phyloP scores from a whole-genome alignment of 2,797 vertebrate species.

The Lindbergichthys nudifrons region DNA sequence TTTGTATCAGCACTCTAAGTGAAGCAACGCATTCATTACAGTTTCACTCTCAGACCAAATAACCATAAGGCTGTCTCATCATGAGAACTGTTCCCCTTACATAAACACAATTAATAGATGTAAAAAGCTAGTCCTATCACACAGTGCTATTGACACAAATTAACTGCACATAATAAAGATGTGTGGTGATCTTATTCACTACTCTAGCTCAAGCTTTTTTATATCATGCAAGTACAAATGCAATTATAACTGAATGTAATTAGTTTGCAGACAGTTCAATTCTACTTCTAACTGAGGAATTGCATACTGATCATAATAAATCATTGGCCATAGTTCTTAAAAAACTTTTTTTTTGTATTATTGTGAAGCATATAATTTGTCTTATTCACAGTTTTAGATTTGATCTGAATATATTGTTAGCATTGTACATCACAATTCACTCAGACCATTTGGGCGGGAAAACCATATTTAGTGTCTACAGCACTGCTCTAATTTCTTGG shows the following conservation, averaged over 20 bases:
- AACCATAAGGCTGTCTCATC: slow-evolving; percentile 30
- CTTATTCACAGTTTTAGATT: slow-evolving; percentile 9
- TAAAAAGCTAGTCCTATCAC: not conserved
- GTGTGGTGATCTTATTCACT: slow-evolving; percentile 5
- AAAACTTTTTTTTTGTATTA: not conserved
- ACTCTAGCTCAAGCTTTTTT: not conserved
- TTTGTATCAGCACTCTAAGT: slow-evolving; percentile 20
- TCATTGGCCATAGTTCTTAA: not conserved
- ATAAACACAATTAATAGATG: slow-evolving; percentile 42
- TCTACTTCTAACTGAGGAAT: not conserved
- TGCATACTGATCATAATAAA: not conserved
- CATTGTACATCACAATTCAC: not conserved
- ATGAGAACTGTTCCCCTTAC: slow-evolving; percentile 11
- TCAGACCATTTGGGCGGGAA: not conserved
- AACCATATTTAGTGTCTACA: not conserved
- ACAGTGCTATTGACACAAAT: slow-evolving; percentile 8
- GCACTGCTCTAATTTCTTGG: not conserved
- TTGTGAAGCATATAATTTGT: not conserved
- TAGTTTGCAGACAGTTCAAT: not conserved
- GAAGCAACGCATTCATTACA: slow-evolving; percentile 41
- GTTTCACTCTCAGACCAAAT: slow-evolving; percentile 37
- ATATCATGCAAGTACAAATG: slow-evolving; percentile 9
- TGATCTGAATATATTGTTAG: slow-evolving; percentile 9
- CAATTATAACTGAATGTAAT: slow-evolving; percentile 5
- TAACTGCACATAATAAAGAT: slow-evolving; percentile 15